Evolutionary conservation across 2,113 vertebrate genomes (phyloP).

Genomic region (Cyprinodon variegatus): DNA sequence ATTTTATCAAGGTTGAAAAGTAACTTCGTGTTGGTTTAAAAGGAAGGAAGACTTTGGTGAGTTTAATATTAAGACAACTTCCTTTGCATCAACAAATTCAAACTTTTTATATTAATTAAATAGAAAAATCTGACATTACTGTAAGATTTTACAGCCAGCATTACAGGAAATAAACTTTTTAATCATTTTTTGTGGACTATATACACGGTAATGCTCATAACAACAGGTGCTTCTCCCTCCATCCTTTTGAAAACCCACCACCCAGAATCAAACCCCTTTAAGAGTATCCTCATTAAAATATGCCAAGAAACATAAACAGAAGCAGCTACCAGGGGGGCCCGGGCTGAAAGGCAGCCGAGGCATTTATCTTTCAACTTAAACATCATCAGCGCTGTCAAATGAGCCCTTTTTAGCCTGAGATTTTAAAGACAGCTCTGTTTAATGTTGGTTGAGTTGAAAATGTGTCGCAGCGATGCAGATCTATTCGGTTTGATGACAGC

Average conservation of each 20-base stretch:
- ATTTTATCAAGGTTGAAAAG: too few relatives aligned
- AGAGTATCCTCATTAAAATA: neutral
- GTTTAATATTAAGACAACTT: too few relatives aligned
- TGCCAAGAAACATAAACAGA: constrained; percentile 61
- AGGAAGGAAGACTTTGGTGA: too few relatives aligned
- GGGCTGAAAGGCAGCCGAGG: constrained; percentile 69
- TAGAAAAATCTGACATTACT: neutral
- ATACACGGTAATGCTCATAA: neutral
- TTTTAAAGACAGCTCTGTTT: constrained; percentile 71
- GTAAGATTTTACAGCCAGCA: neutral
- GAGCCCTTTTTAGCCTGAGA: constrained; percentile 66
- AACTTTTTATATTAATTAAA: neutral
- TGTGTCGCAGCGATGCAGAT: constrained; percentile 60
- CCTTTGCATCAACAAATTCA: too few relatives aligned
- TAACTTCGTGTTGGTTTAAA: too few relatives aligned
- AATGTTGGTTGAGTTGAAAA: constrained; percentile 71
- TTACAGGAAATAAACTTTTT: neutral
- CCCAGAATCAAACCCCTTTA: neutral
- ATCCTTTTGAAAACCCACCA: neutral
- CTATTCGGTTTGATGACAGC: constrained; percentile 78
- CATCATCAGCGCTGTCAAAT: constrained; percentile 78
- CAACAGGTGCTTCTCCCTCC: neutral
- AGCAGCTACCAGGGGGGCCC: constrained; percentile 63
- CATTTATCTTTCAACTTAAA: constrained; percentile 75
- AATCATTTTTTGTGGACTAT: neutral